Conservation (phyloP, 2,113 vertebrate genomes). For the Nanorana parkeri region DNA sequence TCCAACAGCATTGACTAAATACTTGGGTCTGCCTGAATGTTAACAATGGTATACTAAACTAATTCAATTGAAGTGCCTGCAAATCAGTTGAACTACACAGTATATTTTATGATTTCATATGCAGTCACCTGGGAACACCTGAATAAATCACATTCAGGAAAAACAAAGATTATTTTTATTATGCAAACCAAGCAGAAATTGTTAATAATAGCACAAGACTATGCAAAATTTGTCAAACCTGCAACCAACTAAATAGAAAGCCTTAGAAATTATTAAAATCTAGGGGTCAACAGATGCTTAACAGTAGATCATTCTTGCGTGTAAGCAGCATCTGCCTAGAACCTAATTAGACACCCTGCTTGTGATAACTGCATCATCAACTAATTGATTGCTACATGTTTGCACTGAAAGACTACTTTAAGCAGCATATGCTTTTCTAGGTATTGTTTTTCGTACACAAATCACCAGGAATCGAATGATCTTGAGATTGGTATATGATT, state of each 20-base stretch:
- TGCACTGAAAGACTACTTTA: slow-evolving; percentile 21
- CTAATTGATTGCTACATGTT: slow-evolving; percentile 42
- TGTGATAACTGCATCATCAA: slow-evolving; percentile 41
- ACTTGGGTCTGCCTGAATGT: too few relatives aligned
- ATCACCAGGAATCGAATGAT: slow-evolving; percentile 3
- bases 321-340: slow-evolving; percentile 39
- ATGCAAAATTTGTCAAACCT: not conserved
- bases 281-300: slow-evolving; percentile 39
- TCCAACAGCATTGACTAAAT: too few relatives aligned
- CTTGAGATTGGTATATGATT: not conserved
- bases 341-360: slow-evolving; percentile 50
- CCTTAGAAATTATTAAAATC: slow-evolving; percentile 39
- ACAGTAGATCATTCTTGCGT: slow-evolving; percentile 38
- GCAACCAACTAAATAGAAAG: not conserved
- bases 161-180: not conserved
- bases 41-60: too few relatives aligned
- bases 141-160: not conserved
- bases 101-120: too few relatives aligned
- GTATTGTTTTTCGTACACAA: slow-evolving; percentile 13
- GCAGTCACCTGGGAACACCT: not conserved
- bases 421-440: slow-evolving; percentile 40
- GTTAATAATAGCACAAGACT: not conserved
- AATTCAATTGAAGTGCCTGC: too few relatives aligned
- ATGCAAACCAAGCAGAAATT: not conserved
- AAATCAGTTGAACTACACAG: too few relatives aligned